phyloP scores from a whole-genome alignment of 2,113 vertebrate genomes.

The Cyphomyrus plagiostoma region DNA sequence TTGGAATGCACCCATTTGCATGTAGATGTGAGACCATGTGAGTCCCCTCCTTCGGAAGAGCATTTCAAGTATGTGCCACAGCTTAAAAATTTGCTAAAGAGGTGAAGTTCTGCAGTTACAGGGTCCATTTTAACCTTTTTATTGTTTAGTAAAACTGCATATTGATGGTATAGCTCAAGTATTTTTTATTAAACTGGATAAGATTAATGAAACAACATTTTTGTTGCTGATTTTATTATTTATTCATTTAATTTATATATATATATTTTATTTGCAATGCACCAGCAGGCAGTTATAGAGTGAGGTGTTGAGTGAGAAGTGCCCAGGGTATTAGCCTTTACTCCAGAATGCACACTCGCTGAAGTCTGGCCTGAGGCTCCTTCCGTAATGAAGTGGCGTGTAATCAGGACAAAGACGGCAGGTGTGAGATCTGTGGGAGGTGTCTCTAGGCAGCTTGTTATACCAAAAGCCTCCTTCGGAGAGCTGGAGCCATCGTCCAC shows the following conservation, averaged over 20 bases:
- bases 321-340: not conserved
- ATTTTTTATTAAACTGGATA: not conserved
- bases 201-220: no score
- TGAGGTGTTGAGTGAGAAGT: not conserved
- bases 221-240: no score
- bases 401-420: conserved; percentile 20
- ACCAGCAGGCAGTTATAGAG: not conserved
- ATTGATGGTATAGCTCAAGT: not conserved
- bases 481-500: not conserved
- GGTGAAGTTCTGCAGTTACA: not conserved
- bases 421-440: conserved; percentile 11
- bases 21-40: not conserved
- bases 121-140: not conserved
- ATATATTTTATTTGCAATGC: not conserved
- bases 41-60: not conserved
- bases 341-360: not conserved
- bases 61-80: not conserved
- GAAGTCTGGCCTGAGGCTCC: conserved; percentile 22
- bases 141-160: not conserved
- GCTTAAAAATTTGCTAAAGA: not conserved
- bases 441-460: not conserved
- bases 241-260: no score
- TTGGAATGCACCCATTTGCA: not conserved
- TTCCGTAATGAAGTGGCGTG: conserved; percentile 13
- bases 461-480: not conserved